Evolutionary conservation across 2,113 vertebrate species (phyloP), one percentile per base, ranked within the genome.

Genomic region (Petroica traversi): DNA sequence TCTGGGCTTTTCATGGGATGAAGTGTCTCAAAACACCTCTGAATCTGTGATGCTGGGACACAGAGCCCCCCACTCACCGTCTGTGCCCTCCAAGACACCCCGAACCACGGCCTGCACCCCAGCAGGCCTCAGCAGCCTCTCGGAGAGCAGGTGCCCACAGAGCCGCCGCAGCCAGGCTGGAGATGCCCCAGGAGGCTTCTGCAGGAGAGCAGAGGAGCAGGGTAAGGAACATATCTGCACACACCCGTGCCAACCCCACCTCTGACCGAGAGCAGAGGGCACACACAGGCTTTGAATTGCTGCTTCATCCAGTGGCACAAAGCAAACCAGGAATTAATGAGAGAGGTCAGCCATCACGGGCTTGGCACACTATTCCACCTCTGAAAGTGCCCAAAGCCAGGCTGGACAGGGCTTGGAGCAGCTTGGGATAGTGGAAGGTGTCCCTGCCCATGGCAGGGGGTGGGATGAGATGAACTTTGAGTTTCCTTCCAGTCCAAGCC

Each of bases 61-160:
- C 63, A 54, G 28, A 55, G 83, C 59, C 23, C 61, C 41, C 45
- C 67, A 92, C 98, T 97, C 97, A 99, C 99, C 98, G 23, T 98
- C 97, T 12, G 98, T 98, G 88, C 98, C 99, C 91, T 99, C 99
- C 95, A 99, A 46, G 92, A 99, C 89, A 57, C 99, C 99, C 89
- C 98, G 97, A 72, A 99, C 98, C 33, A 99, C 99, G 3, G 99
- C 98, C 95, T 99, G 99, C 22, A 99, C 99, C 12, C 99, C 99
- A 1, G 31, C 88, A 1, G 99, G 98, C 91, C 98, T 98, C 95
- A 99, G 97, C 63, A 99, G 97, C 81, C 99, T 97, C 94, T 99
- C 98, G 0, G 99, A 99, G 45, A 99, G 99, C 88, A 99, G 97
- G 92, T 98, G 98, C 24, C 99, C 99, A 23, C 99, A 99, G 2